Conservation (phyloP, 2,888 invertebrate species). For the Protonemura montana region DNA sequence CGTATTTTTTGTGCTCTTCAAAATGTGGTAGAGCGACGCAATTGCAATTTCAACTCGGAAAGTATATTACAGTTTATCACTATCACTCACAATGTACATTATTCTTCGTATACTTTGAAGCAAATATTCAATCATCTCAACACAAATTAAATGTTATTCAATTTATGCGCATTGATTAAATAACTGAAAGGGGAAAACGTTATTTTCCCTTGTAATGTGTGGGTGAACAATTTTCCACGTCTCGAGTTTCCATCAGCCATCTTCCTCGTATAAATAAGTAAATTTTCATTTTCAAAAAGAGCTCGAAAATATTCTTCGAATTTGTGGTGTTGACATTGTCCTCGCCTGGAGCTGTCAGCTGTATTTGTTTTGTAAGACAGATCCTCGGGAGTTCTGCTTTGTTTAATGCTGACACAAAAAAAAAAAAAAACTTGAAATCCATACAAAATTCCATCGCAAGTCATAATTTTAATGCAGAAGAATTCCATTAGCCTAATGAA, state of each 20-base stretch:
- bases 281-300: not conserved
- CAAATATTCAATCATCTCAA: not conserved
- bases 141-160: not conserved
- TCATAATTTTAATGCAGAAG: not conserved
- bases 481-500: not conserved
- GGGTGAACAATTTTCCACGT: not conserved
- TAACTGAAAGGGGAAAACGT: not conserved
- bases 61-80: not conserved
- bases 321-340: not conserved
- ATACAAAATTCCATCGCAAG: not conserved
- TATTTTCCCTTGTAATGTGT: not conserved
- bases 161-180: not conserved
- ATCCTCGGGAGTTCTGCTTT: not conserved
- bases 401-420: not conserved
- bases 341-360: not conserved
- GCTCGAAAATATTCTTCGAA: not conserved
- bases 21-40: not conserved
- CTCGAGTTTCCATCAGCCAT: not conserved
- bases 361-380: no score
- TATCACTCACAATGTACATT: no score
- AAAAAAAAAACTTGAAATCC: not conserved
- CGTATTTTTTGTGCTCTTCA: not conserved
- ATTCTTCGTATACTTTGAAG: no score
- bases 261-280: not conserved
- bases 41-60: not conserved